Evolutionary conservation across 2,888 invertebrate species (phyloP).

Genomic region (Drosophila neotestacea): DNA sequence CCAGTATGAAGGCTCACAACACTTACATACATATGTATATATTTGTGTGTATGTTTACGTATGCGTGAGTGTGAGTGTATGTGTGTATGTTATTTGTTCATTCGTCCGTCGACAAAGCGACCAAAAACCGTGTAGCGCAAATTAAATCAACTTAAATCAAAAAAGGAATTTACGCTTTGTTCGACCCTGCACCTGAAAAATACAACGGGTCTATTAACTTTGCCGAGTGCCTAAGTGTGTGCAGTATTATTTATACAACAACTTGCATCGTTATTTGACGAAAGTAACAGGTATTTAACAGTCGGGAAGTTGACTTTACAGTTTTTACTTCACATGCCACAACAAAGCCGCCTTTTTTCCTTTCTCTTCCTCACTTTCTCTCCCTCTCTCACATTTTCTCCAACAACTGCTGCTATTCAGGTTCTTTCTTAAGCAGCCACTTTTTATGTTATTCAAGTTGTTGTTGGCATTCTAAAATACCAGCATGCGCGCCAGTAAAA

Average conservation of each 20-base stretch:
- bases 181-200: too few species aligned
- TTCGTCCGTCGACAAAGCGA: constrained; percentile 16
- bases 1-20: background rate
- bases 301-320: too few species aligned
- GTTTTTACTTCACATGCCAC: too few species aligned
- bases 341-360: too few species aligned
- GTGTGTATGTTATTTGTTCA: constrained; percentile 22
- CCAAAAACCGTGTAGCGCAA: constrained; percentile 36
- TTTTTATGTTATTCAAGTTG: constrained; percentile 20
- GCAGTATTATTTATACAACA: too few species aligned
- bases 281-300: too few species aligned
- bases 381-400: too few species aligned
- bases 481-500: constrained; percentile 30
- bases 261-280: too few species aligned
- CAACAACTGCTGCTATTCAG: constrained; percentile 6
- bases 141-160: constrained; percentile 50
- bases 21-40: background rate
- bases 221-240: too few species aligned
- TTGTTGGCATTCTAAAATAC: constrained; percentile 26
- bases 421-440: constrained; percentile 14
- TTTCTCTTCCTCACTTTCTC: too few species aligned
- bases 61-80: background rate
- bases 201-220: too few species aligned
- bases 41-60: background rate
- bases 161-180: background rate